These are phyloP conservation scores for Polyodon spathula DNA, from an alignment of 2,113 vertebrate species.

Conservation along the genomic window DNA sequence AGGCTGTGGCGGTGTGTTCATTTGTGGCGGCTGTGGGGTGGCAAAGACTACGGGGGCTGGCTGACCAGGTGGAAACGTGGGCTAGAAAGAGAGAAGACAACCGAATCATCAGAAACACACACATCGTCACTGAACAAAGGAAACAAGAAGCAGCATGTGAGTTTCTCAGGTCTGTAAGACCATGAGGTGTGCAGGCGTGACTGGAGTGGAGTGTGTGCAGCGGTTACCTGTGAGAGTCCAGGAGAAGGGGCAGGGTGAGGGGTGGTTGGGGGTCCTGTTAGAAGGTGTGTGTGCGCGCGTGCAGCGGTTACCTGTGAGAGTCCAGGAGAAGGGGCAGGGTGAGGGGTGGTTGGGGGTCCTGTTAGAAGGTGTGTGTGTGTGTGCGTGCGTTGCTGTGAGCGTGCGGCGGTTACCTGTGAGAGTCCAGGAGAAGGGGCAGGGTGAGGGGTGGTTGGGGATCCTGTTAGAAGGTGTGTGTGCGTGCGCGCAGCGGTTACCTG, in stretches of 20 bases:
- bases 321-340: constrained; percentile 86
- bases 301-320: constrained; percentile 82
- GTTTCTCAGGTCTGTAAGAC: no score
- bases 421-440: constrained; percentile 88
- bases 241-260: constrained; percentile 89
- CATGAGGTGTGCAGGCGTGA: no score
- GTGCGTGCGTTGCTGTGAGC: constrained; percentile 99
- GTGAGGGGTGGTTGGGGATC: constrained; percentile 82
- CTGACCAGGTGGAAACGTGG: constrained; percentile 79
- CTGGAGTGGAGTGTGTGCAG: no score
- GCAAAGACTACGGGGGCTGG: constrained; percentile 82
- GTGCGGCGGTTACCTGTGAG: constrained; percentile 82
- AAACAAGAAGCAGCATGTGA: no score
- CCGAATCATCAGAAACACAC: not conserved
- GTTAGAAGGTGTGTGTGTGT: constrained; percentile 96
- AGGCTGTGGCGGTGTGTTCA: constrained; percentile 89
- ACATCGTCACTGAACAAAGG: not conserved
- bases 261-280: constrained; percentile 83
- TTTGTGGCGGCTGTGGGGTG: constrained; percentile 80
- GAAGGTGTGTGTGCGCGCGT: no score
- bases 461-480: no score
- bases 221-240: constrained; percentile 83
- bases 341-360: constrained; percentile 82
- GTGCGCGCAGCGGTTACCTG: constrained; percentile 82
- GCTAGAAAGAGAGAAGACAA: constrained; percentile 44